These are phyloP conservation scores for Diachrysia chrysitis DNA, from an alignment of 2,888 invertebrate species.

Conservation along the genomic window DNA sequence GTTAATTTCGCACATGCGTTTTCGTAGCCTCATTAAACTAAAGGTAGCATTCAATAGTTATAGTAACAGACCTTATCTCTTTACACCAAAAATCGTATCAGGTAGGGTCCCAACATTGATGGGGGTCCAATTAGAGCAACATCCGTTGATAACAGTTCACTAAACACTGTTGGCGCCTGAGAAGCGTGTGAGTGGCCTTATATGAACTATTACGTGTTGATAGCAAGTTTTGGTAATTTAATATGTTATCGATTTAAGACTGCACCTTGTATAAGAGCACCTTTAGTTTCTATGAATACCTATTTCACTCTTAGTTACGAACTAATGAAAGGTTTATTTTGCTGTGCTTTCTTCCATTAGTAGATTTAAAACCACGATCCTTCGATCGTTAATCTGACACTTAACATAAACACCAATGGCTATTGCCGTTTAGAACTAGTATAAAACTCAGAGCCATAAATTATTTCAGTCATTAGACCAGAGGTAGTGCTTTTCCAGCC, in stretches of 20 bases:
- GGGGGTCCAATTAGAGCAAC: slow-evolving; percentile 79
- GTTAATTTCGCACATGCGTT: too few species aligned
- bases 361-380: neutral
- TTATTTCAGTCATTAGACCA: slow-evolving; percentile 46
- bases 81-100: slow-evolving; percentile 51
- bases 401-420: slow-evolving; percentile 4
- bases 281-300: neutral
- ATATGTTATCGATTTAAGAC: slow-evolving; percentile 11
- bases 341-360: neutral
- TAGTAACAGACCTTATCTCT: slow-evolving; percentile 54
- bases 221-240: slow-evolving; percentile 37
- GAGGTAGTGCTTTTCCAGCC: slow-evolving; percentile 50
- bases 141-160: slow-evolving; percentile 72
- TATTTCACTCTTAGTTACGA: neutral
- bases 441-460: slow-evolving; percentile 49
- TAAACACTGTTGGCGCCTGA: slow-evolving; percentile 72
- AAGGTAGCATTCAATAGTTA: slow-evolving; percentile 34
- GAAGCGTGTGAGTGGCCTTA: slow-evolving; percentile 59
- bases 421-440: neutral
- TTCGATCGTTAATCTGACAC: neutral
- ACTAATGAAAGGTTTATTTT: neutral
- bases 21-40: neutral
- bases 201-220: slow-evolving; percentile 52
- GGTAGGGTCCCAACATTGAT: slow-evolving; percentile 53
- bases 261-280: neutral